These are phyloP conservation scores for Balaenoptera acutorostrata DNA, from an alignment of 2,113 vertebrate species.

Conservation along the genomic window DNA sequence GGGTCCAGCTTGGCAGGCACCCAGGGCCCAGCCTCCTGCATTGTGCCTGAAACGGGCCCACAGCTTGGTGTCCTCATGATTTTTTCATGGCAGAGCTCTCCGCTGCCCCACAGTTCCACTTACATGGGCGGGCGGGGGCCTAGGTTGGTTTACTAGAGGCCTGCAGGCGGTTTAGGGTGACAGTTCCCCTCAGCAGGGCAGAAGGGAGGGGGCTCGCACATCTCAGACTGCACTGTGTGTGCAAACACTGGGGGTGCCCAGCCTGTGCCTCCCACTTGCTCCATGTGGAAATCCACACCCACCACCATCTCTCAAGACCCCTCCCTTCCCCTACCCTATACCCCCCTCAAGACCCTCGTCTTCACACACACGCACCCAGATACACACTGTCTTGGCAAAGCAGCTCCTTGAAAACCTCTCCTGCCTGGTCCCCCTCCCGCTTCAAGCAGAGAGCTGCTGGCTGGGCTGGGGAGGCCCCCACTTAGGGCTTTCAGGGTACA, in stretches of 20 bases:
- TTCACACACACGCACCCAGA: not conserved
- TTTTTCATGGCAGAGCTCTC: constrained; percentile 73
- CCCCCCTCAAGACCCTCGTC: not conserved
- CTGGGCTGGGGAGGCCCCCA: not conserved
- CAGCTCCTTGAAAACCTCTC: not conserved
- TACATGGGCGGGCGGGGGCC: constrained; percentile 33
- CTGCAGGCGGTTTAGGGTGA: constrained; percentile 67
- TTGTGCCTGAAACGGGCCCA: constrained; percentile 42
- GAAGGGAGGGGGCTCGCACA: not conserved
- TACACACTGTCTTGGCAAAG: not conserved
- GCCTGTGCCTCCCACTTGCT: not conserved
- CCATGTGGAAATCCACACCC: fast-evolving
- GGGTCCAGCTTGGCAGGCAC: not conserved
- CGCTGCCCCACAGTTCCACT: constrained; percentile 47
- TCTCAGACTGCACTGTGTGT: fast-evolving
- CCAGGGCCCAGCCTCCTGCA: not conserved
- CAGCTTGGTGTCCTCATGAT: constrained; percentile 64
- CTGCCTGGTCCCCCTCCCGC: fast-evolving
- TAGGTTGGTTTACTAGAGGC: constrained; percentile 55
- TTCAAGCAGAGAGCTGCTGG: not conserved
- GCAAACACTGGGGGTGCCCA: not conserved
- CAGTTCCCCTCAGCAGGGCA: not conserved
- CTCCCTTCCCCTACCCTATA: not conserved
- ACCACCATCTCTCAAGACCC: not conserved
- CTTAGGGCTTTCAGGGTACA: not conserved